Base-by-base conservation (phyloP, 2,888 invertebrate species). In the Erebia palarica region DNA sequence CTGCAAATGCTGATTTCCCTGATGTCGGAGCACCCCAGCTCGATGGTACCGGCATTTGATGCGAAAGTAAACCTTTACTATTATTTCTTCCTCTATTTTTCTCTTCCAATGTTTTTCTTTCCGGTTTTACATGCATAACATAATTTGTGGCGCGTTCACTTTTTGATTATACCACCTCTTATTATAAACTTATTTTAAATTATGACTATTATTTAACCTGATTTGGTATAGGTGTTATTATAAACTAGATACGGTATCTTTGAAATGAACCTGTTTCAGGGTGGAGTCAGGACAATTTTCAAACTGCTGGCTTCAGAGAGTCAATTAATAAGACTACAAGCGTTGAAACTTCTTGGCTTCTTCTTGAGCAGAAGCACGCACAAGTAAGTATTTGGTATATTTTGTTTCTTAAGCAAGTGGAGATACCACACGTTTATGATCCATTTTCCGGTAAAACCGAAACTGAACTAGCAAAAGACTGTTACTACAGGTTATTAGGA, bases 21-120 rank as follows among this genome's bases (percentile, higher is more conserved):
- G 78, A 98, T 99, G 97, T 98, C 98, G 10, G 99, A 99, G 88
- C 99, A 99, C 88, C 99, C 99, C 0, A 97, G 99, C 78, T 98
- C 99, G 3, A 98, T 99, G 98, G 99, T 99, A 79, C 99, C 99
- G 55, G 98, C 99, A 68, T 99, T 99, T 90, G 99, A 99, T 92
- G 96, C 97, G 75, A 99, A 99, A 85, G 92, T 92, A 79, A 79
- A 73, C 70, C 51, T 68, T 59, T 9, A 61, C 10, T 27, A 36
- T 68, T 18, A 18, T 63, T 64, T 21, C 9, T 10, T 47, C 42
- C 14, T n/a, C 10, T 61, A 3, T 53, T 4, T 42, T 7, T 36
- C 36, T 44, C 55, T 27, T 21, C 49, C 10, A 47, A 11, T 60
- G 1, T 16, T 11, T 49, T 18, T 36, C 18, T 51, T 13, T 14